Conservation (phyloP, 2,113 vertebrate species). For the Gymnogyps californianus region DNA sequence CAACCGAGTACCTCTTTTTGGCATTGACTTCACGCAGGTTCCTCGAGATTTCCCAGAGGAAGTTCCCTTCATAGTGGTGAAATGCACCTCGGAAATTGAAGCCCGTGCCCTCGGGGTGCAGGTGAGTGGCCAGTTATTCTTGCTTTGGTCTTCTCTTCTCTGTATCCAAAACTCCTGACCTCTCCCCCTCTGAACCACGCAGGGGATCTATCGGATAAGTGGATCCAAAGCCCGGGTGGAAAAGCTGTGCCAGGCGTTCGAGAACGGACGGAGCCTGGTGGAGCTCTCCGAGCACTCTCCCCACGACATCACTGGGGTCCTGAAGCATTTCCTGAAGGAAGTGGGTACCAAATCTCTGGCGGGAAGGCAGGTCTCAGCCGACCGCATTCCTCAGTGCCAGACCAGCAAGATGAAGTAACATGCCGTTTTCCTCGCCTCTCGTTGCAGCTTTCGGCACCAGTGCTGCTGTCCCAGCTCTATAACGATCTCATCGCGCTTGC, state of each 20-base stretch:
- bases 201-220: slow-evolving; percentile 92
- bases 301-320: slow-evolving; percentile 86
- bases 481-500: slow-evolving; percentile 79
- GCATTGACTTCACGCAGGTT: slow-evolving; percentile 77
- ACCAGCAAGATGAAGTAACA: not conserved
- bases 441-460: slow-evolving; percentile 84
- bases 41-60: slow-evolving; percentile 75
- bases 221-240: slow-evolving; percentile 89
- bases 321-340: slow-evolving; percentile 94
- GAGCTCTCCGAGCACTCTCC: slow-evolving; percentile 89
- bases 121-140: slow-evolving; percentile 53
- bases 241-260: slow-evolving; percentile 88
- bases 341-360: slow-evolving; percentile 51
- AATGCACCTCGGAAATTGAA: slow-evolving; percentile 88
- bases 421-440: not conserved
- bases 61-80: slow-evolving; percentile 85
- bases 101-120: slow-evolving; percentile 83
- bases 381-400: fast-evolving
- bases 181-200: not conserved
- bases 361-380: not conserved
- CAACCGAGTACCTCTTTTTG: slow-evolving; percentile 78
- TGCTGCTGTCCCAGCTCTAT: slow-evolving; percentile 85
- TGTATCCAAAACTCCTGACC: not conserved
- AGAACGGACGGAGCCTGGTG: slow-evolving; percentile 82
- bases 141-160: not conserved